Conservation (phyloP, 1,140 invertebrate genomes). For the Nephotettix cincticeps region DNA sequence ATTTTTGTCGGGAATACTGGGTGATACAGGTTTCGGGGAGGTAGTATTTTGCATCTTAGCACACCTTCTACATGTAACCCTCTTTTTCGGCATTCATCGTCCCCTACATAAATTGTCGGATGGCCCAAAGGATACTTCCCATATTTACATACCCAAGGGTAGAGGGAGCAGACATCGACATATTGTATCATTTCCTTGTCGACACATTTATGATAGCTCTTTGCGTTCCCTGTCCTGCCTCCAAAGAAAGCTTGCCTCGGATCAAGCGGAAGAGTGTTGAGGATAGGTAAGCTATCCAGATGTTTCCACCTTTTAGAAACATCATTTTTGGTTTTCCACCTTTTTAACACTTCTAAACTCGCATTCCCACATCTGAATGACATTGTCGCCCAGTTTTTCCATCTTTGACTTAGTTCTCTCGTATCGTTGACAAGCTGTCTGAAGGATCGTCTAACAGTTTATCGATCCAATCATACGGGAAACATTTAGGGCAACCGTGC, state of each 20-base stretch:
- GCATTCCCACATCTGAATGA: neutral
- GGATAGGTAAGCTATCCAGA: neutral
- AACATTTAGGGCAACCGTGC: neutral
- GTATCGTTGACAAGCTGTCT: neutral
- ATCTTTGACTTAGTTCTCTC: neutral
- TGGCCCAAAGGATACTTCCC: too few relatives aligned
- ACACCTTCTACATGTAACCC: too few relatives aligned
- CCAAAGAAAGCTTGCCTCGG: constrained; percentile 23
- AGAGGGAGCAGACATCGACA: too few relatives aligned
- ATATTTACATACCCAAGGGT: too few relatives aligned
- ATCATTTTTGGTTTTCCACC: neutral
- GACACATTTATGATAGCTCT: too few relatives aligned
- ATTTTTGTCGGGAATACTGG: too few relatives aligned
- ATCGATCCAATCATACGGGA: neutral
- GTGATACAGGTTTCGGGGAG: too few relatives aligned
- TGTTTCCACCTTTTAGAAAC: neutral
- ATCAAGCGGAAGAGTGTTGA: neutral
- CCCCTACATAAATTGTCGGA: too few relatives aligned
- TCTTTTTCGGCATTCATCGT: too few relatives aligned
- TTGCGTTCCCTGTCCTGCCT: constrained; percentile 1
- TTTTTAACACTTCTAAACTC: too few relatives aligned
- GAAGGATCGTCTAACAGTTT: neutral
- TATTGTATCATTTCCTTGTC: too few relatives aligned
- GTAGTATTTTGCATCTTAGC: too few relatives aligned
- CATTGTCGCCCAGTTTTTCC: neutral